Evolutionary conservation across 2,113 vertebrate species (phyloP), one percentile per base, ranked within the genome.

Genomic region (Hippocampus abdominalis): DNA sequence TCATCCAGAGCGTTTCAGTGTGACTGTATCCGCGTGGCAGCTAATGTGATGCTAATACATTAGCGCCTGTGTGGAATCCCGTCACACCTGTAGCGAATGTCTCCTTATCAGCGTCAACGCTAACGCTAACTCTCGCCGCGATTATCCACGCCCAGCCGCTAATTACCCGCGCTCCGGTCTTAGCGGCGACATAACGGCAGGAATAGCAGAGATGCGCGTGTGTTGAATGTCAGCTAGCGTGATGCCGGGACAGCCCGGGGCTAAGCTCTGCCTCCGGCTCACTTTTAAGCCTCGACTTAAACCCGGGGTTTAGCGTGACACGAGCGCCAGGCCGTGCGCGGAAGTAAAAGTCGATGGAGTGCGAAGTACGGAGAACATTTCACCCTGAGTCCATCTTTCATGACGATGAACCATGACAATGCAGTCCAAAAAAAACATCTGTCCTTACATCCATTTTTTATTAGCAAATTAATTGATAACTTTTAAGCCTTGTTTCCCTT

Each of bases 301-400:
- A 67, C 32, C 86, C 66, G 21, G 46, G 75, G 86, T 81, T 90
- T 87, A 91, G 70, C 69, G 64, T 60, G 79, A 82, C 77, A 75
- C 63, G 25, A 66, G 80, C 69, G 78, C 75, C 79, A 69, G 71
- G 79, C 60, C 44, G 70, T 48, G 68, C 60, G 20, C 68, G 71
- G 64, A 74, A 66, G 66, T 72, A 73, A 81, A 68, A 79, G 78
- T 75, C 85, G 78, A 86, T 79, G 81, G 76, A 70, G 80, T 81
- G 83, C 84, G 86, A 83, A 89, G 90, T 86, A 84, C 82, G 82
- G 79, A 87, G 79, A 81, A 89, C 88, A 90, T 89, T 81, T 90
- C 88, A 89, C 80, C 86, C 81, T 2, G 3, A 66, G 64, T 89
- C 88, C 75, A 36, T 59, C 80, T 72, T 81, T 68, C 75, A 77